phyloP scores from a whole-genome alignment of 2,113 vertebrate species.

The Podarcis muralis region DNA sequence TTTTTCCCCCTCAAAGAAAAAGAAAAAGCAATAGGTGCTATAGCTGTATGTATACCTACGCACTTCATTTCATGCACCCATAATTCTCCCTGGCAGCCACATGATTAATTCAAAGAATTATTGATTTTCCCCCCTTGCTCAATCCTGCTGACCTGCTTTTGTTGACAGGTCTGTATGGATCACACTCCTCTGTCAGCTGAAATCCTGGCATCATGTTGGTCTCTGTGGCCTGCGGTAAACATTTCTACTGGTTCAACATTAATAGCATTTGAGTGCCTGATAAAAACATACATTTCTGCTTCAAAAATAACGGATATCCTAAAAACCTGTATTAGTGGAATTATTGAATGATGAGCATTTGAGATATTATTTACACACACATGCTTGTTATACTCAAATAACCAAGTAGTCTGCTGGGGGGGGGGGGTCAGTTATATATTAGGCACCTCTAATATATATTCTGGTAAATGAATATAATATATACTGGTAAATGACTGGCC shows the following conservation, averaged over 20 bases:
- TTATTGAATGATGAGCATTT: neutral
- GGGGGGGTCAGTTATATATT: neutral
- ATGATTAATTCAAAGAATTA: slow-evolving; percentile 92
- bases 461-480: too few relatives aligned
- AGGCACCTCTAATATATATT: too few relatives aligned
- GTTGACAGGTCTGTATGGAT: slow-evolving; percentile 72
- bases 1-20: neutral
- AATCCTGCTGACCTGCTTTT: slow-evolving; percentile 77
- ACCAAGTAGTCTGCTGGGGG: neutral
- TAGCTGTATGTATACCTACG: slow-evolving; percentile 68
- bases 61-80: slow-evolving; percentile 79
- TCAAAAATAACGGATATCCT: accelerated
- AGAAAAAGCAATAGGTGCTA: slow-evolving; percentile 35
- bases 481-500: neutral
- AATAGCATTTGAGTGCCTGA: accelerated
- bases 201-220: slow-evolving; percentile 7
- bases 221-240: slow-evolving; percentile 36
- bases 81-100: slow-evolving; percentile 82
- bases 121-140: slow-evolving; percentile 82
- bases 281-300: neutral
- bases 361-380: too few relatives aligned
- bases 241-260: slow-evolving; percentile 5
- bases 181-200: slow-evolving; percentile 42
- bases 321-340: neutral
- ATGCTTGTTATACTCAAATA: neutral